Evolutionary conservation across 2,113 vertebrate genomes (phyloP).

Genomic region (Empidonax alnorum): DNA sequence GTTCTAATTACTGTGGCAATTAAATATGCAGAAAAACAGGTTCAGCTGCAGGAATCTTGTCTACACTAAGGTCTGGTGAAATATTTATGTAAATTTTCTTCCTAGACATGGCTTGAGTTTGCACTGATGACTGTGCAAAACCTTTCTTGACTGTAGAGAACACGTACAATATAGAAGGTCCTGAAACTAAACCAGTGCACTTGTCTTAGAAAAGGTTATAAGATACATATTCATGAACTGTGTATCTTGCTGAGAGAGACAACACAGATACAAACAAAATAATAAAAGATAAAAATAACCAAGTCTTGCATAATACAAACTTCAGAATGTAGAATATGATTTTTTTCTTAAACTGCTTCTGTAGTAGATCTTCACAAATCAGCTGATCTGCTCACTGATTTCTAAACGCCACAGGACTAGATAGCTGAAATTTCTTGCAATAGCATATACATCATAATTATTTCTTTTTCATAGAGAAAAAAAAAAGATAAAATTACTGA

Average conservation of each 20-base stretch:
- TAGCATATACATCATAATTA: not conserved
- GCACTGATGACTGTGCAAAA: conserved; percentile 52
- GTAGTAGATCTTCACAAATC: not conserved
- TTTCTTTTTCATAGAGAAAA: not conserved
- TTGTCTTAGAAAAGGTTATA: not conserved
- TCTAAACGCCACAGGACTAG: not conserved
- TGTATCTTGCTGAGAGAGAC: not conserved
- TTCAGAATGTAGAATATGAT: not conserved
- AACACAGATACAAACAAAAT: not conserved
- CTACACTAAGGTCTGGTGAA: conserved; percentile 14
- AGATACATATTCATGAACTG: not conserved
- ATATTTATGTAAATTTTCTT: conserved; percentile 65
- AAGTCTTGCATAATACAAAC: not conserved
- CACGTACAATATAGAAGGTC: not conserved
- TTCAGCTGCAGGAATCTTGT: conserved; percentile 27
- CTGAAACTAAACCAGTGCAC: not conserved
- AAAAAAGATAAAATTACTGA: not conserved
- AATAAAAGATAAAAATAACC: not conserved
- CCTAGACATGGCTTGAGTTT: conserved; percentile 51
- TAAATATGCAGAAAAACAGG: conserved; percentile 58
- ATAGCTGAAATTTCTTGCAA: not conserved
- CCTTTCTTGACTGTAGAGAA: not conserved
- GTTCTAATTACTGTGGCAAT: conserved; percentile 67
- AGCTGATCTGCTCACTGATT: not conserved
- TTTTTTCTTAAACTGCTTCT: not conserved